These are phyloP conservation scores for Rugalucina vietnamica DNA, from an alignment of 2,888 invertebrate species.

Conservation along the genomic window DNA sequence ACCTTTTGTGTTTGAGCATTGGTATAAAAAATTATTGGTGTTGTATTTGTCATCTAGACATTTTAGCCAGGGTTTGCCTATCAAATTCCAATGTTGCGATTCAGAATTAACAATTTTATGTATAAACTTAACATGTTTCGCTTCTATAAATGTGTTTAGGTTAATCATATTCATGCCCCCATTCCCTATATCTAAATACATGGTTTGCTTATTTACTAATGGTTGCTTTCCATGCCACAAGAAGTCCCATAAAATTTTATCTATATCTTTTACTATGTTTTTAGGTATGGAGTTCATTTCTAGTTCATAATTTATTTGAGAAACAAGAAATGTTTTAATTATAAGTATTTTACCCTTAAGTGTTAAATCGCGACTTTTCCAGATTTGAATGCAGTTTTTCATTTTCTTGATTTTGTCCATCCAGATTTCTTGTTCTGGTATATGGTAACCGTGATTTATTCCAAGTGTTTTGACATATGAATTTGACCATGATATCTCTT, in stretches of 20 bases:
- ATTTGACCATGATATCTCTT: neutral
- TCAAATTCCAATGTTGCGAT: neutral
- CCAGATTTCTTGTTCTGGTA: neutral
- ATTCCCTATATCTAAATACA: neutral
- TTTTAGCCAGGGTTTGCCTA: neutral
- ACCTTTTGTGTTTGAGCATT: neutral
- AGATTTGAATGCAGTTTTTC: neutral
- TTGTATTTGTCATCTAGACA: neutral
- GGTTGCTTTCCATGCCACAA: neutral
- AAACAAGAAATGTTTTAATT: neutral
- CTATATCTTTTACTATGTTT: neutral
- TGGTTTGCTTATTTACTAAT: neutral
- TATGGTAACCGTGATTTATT: neutral
- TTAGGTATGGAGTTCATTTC: neutral
- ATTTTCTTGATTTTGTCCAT: neutral
- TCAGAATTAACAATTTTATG: neutral
- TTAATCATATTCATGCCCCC: constrained; percentile 1
- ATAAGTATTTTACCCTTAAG: neutral
- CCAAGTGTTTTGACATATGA: neutral
- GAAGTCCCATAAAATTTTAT: neutral
- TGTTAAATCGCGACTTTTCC: no score
- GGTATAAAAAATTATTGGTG: neutral
- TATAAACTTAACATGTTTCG: neutral
- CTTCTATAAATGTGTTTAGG: neutral
- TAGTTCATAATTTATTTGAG: neutral